Evolutionary conservation across 1,140 invertebrate genomes (phyloP), one percentile per base, ranked within the genome.

Genomic region (Bombus pyrosoma): DNA sequence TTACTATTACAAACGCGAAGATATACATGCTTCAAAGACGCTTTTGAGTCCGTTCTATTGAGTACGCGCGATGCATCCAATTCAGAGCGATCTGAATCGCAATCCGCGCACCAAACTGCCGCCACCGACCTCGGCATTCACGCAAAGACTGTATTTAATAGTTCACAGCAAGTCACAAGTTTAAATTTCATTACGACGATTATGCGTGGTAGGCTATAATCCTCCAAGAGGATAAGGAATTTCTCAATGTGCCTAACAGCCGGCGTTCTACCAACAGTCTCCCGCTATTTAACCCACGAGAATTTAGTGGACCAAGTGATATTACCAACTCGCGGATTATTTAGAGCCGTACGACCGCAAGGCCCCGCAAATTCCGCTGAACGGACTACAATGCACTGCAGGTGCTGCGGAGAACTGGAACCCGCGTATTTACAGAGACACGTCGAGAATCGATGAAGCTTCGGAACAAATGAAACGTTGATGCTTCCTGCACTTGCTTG

Each of bases 171-270:
- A 77, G 43, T 53, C 37, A 18, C 59, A 57, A 77, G 86, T 87
- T 92, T 89, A 92, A 91, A 92, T 92, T 92, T 91, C 89, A 92
- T 92, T 92, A 90, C 39, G 64, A 83, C 89, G 91, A 92, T 91
- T 92, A 92, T 86, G 84, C 72, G 78, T 72, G 77, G 79, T 84
- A 82, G 85, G 87, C 89, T 81, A 69, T 87, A 90, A 92, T 91
- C 85, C 86, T 73, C 39, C 73, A 18, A 68, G 78, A 84, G 88
- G 82, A 90, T 87, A 86, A 90, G 84, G 59, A 79, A 83, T 85
- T 89, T 83, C 84, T 76, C 79, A 74, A 53, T 75, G 77, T 73
- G 75, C 85, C 85, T 81, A 86, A 74, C 81, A 80, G 73, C 74
- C 57, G 39, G 62, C 53, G 37, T 83, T n/a, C 3, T 22, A 62